Percentiles rank a stretch among this genome's conserved stretches.
Conservation (phyloP, 2,888 invertebrate species). For the Caenorhabditis sp. region DNA sequence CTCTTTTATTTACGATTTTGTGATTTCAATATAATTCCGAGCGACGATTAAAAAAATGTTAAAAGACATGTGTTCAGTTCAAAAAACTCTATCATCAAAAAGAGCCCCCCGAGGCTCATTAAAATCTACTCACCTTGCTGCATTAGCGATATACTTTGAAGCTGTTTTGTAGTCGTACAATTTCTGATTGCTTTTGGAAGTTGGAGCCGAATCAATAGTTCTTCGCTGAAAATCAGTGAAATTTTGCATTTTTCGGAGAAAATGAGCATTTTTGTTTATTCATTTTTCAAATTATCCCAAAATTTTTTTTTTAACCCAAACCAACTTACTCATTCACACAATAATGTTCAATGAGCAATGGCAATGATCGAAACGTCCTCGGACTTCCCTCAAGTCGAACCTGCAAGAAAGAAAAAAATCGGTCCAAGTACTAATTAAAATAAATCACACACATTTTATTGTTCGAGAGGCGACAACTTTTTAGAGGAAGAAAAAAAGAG, state of each 20-base stretch:
- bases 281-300: too few relatives aligned
- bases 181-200: constrained; percentile 86
- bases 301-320: too few relatives aligned
- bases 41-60: too few relatives aligned
- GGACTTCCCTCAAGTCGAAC: constrained; percentile 90
- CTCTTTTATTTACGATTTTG: too few relatives aligned
- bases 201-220: constrained; percentile 87
- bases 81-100: background rate
- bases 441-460: too few relatives aligned
- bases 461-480: too few relatives aligned
- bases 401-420: constrained; percentile 15
- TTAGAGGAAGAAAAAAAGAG: background rate
- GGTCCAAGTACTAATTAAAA: too few relatives aligned
- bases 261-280: too few relatives aligned
- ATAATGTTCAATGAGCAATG: constrained; percentile 90
- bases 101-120: too few relatives aligned
- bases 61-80: background rate
- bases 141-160: constrained; percentile 86
- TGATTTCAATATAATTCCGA: too few relatives aligned
- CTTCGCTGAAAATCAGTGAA: constrained; percentile 70
- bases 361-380: constrained; percentile 90
- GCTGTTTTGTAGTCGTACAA: constrained; percentile 87
- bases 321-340: constrained; percentile 83
- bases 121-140: constrained; percentile 75
- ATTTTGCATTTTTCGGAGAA: background rate